These are phyloP conservation scores for Prenolepis imparis DNA, from an alignment of 2,888 invertebrate genomes.

Conservation along the genomic window DNA sequence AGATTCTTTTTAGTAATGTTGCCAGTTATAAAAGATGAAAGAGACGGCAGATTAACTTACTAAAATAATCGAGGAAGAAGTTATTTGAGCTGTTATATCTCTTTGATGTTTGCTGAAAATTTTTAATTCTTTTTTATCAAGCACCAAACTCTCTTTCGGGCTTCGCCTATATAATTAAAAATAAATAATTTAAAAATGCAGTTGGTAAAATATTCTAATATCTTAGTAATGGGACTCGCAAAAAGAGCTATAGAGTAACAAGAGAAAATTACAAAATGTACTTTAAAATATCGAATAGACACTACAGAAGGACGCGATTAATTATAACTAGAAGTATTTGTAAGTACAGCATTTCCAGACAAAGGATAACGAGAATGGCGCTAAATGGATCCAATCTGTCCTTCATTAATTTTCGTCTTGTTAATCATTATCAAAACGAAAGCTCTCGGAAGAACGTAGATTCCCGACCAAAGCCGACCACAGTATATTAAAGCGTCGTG, in stretches of 20 bases:
- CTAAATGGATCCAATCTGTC: conserved; percentile 53
- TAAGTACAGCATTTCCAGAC: conserved; percentile 40
- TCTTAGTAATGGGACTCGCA: conserved; percentile 7
- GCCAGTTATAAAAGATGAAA: background rate
- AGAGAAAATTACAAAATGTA: conserved; percentile 27
- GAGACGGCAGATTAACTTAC: background rate
- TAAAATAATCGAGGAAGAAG: conserved; percentile 1
- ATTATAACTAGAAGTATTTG: conserved; percentile 47
- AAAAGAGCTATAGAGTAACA: conserved; percentile 19
- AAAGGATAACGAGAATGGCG: conserved; percentile 57
- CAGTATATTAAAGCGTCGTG: conserved; percentile 56
- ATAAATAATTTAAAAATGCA: conserved; percentile 13
- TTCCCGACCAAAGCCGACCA: conserved; percentile 48
- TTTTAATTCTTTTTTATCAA: no score
- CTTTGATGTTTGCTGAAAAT: background rate
- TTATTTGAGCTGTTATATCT: background rate
- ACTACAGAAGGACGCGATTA: conserved; percentile 43
- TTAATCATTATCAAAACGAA: conserved; percentile 46
- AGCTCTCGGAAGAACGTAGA: conserved; percentile 32
- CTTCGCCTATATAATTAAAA: conserved; percentile 9
- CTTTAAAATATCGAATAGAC: conserved; percentile 26
- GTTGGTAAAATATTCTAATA: background rate
- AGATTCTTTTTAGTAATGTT: conserved; percentile 2
- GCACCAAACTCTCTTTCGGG: background rate
- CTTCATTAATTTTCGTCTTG: conserved; percentile 51